Base-by-base conservation (phyloP, 2,888 invertebrate genomes). In the Craniophora ligustri region DNA sequence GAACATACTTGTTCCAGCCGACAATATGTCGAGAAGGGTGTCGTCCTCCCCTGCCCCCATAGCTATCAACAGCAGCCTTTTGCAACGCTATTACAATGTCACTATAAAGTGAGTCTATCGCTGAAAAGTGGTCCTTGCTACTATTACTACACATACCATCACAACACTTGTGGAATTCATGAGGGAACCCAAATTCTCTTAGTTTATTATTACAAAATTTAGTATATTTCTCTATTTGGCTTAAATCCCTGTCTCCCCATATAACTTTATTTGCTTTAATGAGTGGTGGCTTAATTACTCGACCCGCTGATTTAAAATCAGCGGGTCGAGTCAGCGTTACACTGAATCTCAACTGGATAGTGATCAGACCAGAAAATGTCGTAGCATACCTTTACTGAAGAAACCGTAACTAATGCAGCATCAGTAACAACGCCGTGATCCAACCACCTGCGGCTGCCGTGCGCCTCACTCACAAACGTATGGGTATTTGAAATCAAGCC, bases 161-260 rank as follows among this genome's bases (percentile, higher is more conserved):
- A 40, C 40, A 28, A 28, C 40, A 40, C 11, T 28, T 16, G 1
- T 40, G 26, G 6, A 40, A 40, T 40, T 40, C 39, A 5, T n/a
- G 3, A 40, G 39, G 28, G 28, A 40, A 16, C 4, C 8, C 28
- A 8, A 40, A 16, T 28, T 40, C 28, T n/a, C 11, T 18, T 2
- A 40, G 8, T 30, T 16, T 40, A 28, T 40, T 6, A 1, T 28
- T 40, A 28, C 16, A 40, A 28, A 6, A 16, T 40, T 28, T 28
- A 2, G 13, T 26, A 8, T 7, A 26, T 26, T 7, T 26, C 26
- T 26, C 26, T 7, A 26, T 26, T 26, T 26, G 26, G 26, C 8
- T 26, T 8, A 7, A 4, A 26, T 26, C 26, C 26, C 26, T 26
- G 5, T 26, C 26, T 26, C 26, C 26, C 26, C 26, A 26, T 26